Conservation (phyloP, 2,797 vertebrate genomes). For the Propithecus perrieri region DNA sequence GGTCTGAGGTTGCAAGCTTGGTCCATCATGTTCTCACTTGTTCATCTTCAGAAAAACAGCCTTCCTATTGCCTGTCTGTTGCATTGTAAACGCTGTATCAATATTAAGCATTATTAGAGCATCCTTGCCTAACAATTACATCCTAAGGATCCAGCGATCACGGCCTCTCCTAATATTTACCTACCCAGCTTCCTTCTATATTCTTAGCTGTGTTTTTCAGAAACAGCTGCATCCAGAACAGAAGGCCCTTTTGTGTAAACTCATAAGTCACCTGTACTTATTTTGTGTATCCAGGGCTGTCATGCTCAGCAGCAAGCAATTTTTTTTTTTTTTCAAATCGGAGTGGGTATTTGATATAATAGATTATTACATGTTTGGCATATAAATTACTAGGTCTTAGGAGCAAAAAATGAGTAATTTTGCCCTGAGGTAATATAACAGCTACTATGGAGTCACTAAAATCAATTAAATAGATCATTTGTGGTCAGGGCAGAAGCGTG, state of each 20-base stretch:
- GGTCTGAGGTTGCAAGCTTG: background rate
- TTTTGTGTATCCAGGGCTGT: conserved; percentile 65
- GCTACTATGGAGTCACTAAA: conserved; percentile 39
- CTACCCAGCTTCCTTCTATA: conserved; percentile 61
- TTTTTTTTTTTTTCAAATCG: conserved; percentile 20
- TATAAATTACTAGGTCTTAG: conserved; percentile 69
- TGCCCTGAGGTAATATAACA: conserved; percentile 59
- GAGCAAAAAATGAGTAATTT: conserved; percentile 69
- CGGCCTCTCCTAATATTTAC: conserved; percentile 76
- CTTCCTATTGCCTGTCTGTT: conserved; percentile 46
- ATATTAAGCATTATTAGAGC: conserved; percentile 66
- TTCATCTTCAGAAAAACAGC: conserved; percentile 22
- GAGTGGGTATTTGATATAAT: conserved; percentile 73
- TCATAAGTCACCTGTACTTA: conserved; percentile 76
- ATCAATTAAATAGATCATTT: conserved; percentile 72
- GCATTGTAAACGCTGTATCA: conserved; percentile 53
- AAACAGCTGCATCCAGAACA: conserved; percentile 61
- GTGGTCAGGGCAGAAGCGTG: conserved; percentile 31
- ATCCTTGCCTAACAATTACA: conserved; percentile 57
- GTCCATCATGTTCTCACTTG: background rate
- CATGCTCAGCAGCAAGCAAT: conserved; percentile 27
- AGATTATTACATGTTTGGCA: conserved; percentile 69
- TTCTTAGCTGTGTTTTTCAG: conserved; percentile 61
- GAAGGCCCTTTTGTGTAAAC: conserved; percentile 68
- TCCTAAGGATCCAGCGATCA: conserved; percentile 49